Evolutionary conservation across 2,797 vertebrate genomes (phyloP).

Genomic region (Neomorphus geoffroyi): DNA sequence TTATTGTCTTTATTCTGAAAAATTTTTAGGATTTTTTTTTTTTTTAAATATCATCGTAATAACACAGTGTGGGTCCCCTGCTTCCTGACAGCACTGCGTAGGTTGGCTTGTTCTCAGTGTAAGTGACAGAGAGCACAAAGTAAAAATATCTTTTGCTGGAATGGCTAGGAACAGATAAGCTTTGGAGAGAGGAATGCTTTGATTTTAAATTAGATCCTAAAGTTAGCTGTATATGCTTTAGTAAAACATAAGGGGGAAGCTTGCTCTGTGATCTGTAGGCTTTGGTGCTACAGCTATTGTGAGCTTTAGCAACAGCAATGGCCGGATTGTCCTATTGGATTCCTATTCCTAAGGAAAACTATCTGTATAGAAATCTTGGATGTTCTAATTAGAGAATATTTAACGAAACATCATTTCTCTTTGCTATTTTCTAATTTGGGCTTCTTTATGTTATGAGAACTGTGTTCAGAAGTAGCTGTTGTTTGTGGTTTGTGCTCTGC

Average conservation of each 20-base stretch:
- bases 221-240: conserved; percentile 17
- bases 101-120: conserved; percentile 32
- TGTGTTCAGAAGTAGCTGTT: background rate
- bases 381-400: background rate
- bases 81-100: conserved; percentile 33
- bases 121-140: conserved; percentile 50
- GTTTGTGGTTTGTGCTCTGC: background rate
- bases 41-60: background rate
- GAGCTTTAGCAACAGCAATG: background rate
- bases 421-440: background rate
- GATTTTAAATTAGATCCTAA: conserved; percentile 54
- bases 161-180: conserved; percentile 30
- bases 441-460: background rate
- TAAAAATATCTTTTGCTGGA: conserved; percentile 54
- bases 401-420: background rate
- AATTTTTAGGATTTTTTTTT: background rate
- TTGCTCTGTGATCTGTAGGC: background rate
- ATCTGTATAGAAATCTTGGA: background rate
- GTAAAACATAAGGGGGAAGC: background rate
- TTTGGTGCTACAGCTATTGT: background rate
- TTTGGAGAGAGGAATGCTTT: conserved; percentile 37
- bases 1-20: background rate
- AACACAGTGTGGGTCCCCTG: background rate
- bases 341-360: background rate
- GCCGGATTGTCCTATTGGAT: background rate